phyloP scores from a whole-genome alignment of 2,113 vertebrate species.

The Puma concolor region DNA sequence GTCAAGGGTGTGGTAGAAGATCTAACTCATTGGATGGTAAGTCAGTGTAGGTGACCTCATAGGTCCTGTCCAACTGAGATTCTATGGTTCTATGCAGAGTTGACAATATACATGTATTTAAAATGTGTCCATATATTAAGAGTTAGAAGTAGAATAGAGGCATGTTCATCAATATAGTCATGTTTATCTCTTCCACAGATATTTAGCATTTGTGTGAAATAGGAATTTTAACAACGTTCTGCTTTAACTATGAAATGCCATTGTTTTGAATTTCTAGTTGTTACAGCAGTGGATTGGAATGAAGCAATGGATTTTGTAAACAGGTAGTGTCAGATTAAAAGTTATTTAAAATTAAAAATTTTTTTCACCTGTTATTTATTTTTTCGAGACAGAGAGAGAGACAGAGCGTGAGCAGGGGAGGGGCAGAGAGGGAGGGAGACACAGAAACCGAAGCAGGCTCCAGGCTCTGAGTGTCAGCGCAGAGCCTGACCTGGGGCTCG shows the following conservation, averaged over 20 bases:
- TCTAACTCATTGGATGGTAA: neutral
- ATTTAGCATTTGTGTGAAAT: constrained; percentile 20
- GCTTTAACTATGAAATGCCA: neutral
- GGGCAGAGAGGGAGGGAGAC: too few species aligned
- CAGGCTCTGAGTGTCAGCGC: too few species aligned
- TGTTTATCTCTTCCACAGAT: constrained; percentile 10
- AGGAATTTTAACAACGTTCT: neutral
- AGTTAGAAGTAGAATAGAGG: neutral
- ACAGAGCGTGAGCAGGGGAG: too few species aligned
- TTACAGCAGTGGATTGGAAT: neutral
- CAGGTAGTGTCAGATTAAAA: constrained; percentile 3
- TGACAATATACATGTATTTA: neutral
- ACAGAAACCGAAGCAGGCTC: too few species aligned
- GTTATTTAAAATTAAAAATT: neutral
- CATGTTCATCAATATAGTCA: neutral
- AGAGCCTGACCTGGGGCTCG: too few species aligned
- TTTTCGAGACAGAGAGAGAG: too few species aligned
- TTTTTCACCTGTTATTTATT: too few species aligned
- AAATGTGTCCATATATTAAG: neutral
- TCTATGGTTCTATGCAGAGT: neutral
- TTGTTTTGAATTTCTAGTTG: constrained; percentile 26
- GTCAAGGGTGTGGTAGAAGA: neutral
- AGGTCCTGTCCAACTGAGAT: neutral
- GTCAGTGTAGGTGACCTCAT: neutral
- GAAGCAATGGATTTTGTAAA: constrained; percentile 54